Evolutionary conservation across 2,113 vertebrate species (phyloP), one percentile per base, ranked within the genome.

Genomic region (Gasterosteus nipponicus): DNA sequence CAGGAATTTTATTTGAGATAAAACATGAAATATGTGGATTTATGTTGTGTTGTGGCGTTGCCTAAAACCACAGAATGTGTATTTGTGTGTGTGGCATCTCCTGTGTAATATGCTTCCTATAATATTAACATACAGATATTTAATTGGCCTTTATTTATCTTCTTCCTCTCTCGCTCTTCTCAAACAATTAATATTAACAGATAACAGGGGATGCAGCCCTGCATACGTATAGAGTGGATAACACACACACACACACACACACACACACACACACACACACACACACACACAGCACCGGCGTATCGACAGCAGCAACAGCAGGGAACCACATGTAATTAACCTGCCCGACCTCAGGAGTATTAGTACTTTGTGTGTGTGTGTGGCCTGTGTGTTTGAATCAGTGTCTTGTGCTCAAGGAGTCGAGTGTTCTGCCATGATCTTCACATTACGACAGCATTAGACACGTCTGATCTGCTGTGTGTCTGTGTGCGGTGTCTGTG

Each of bases 311-410:
- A 81, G 70, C 56, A 70, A 54, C 79, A 94, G 93, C 92, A 89
- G 93, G 94, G 95, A 95, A 95, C 95, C 93, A 95, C 93, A 95
- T 95, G 95, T 95, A 96, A 97, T 97, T 97, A 96, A 96, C 96
- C 87, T 90, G 61, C 2, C 59, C 77, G 64, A 86, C 84, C 78
- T 74, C 61, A 51, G 69, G 51, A 44, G 79, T 66, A 58, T 85
- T 73, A 61, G 11, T 60, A 72, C 33, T 16, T 1, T 81, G 44
- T 70, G 69, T 35, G 41, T 70, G 63, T 60, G 72, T 58, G 60
- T 72, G 68, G 73, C 19, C 42, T 69, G 60, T 66, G 59, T 78
- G 77, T 78, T 3, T 65, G 69, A 71, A 67, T 81, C 64, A 16
- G 18, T 57, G 61, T 80, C 33, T 83, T 75, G 44, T 69, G 58